These are phyloP conservation scores for Falco novaeseelandiae DNA, from an alignment of 2,797 vertebrate species.

Conservation along the genomic window DNA sequence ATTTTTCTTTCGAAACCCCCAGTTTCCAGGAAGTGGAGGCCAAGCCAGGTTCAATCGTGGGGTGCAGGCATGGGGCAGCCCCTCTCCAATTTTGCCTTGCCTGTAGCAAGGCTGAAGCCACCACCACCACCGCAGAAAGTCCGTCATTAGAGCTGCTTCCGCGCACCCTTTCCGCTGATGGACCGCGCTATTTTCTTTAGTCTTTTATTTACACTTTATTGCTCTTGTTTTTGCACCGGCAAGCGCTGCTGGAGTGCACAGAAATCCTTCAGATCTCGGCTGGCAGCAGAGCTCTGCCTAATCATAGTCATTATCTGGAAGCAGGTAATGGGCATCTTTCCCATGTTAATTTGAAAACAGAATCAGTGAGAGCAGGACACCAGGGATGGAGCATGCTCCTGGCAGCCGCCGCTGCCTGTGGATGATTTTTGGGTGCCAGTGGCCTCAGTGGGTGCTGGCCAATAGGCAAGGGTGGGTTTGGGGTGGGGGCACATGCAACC, in stretches of 20 bases:
- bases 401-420: background rate
- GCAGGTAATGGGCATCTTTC: conserved; percentile 76
- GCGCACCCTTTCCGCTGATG: background rate
- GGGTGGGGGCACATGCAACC: background rate
- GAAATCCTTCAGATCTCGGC: conserved; percentile 72
- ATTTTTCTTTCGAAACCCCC: background rate
- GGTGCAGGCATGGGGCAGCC: background rate
- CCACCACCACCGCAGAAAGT: background rate
- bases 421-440: background rate
- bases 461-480: background rate
- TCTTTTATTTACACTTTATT: conserved; percentile 71
- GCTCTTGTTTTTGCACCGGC: conserved; percentile 69
- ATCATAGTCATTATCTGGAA: conserved; percentile 74
- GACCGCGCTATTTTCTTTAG: conserved; percentile 48
- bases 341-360: conserved; percentile 73
- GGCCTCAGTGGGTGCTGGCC: background rate
- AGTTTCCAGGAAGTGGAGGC: background rate
- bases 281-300: conserved; percentile 72
- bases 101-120: background rate
- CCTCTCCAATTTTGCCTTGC: background rate
- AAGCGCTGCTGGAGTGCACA: conserved; percentile 66
- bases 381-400: background rate
- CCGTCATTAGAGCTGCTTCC: conserved; percentile 1
- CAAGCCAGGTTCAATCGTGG: background rate
- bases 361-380: conserved; percentile 51